A percentile compares a stretch with the other conserved stretches of the same genome.
Conservation (phyloP, 2,113 vertebrate species). For the Corythoichthys haematopterus region DNA sequence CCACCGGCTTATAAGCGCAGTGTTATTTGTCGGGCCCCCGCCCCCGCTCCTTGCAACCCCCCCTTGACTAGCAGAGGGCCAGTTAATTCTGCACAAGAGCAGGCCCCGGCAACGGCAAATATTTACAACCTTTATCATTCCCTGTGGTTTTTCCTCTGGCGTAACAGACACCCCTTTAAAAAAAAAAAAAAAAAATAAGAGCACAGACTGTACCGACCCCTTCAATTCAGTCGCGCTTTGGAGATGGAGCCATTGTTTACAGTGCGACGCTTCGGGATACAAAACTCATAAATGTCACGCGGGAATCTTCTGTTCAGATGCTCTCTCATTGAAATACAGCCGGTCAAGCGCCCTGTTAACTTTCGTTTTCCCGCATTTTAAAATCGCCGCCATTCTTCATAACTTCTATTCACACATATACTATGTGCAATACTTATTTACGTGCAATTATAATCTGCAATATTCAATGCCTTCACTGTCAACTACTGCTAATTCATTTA, state of each 20-base stretch:
- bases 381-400: not conserved
- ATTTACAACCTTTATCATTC: slow-evolving; percentile 74
- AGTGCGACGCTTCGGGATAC: slow-evolving; percentile 62
- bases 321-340: slow-evolving; percentile 6
- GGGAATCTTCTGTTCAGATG: slow-evolving; percentile 53
- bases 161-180: not conserved
- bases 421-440: too few species aligned
- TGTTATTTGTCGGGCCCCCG: slow-evolving; percentile 62
- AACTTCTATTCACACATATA: too few species aligned
- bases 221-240: slow-evolving; percentile 8
- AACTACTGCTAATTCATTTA: too few species aligned
- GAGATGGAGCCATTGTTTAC: slow-evolving; percentile 70
- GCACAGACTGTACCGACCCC: too few species aligned
- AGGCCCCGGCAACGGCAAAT: slow-evolving; percentile 67
- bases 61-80: slow-evolving; percentile 48
- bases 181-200: not conserved
- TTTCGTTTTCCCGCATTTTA: not conserved
- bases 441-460: too few species aligned
- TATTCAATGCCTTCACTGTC: too few species aligned
- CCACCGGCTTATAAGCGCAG: slow-evolving; percentile 72
- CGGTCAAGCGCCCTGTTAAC: not conserved
- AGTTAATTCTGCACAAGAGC: slow-evolving; percentile 65
- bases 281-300: slow-evolving; percentile 68
- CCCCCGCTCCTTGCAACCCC: not conserved
- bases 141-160: slow-evolving; percentile 56